phyloP scores from a whole-genome alignment of 2,113 vertebrate species.

The Falco punctatus region DNA sequence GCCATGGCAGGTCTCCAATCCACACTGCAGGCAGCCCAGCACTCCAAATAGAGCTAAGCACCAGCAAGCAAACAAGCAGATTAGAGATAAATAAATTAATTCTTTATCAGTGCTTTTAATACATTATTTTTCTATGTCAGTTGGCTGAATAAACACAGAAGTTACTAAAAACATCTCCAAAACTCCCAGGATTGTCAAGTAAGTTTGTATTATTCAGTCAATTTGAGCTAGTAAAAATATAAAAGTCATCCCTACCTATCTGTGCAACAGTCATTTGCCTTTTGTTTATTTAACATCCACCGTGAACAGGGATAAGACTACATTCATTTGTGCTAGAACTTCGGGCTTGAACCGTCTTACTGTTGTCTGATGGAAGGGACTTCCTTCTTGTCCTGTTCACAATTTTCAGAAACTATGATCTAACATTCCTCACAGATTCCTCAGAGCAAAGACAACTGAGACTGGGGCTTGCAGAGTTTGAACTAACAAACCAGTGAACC shows the following conservation, averaged over 20 bases:
- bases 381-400: accelerated
- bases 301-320: accelerated
- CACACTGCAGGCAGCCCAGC: not conserved
- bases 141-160: not conserved
- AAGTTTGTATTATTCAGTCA: no score
- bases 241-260: not conserved
- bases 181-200: not conserved
- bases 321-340: not conserved
- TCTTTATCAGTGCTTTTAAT: not conserved
- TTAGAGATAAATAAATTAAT: not conserved
- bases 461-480: not conserved
- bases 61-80: not conserved
- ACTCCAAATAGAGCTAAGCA: not conserved
- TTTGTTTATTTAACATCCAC: not conserved
- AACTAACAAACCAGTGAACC: not conserved
- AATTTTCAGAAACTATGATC: not conserved
- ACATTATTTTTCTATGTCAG: not conserved
- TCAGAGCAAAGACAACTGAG: not conserved
- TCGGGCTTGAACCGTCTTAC: not conserved
- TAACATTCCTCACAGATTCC: not conserved
- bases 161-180: not conserved
- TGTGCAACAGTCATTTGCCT: not conserved
- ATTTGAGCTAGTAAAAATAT: not conserved
- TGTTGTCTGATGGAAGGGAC: not conserved
- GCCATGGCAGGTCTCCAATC: not conserved